Percentiles rank a stretch among this genome's conserved stretches.
These are phyloP conservation scores for Pardalotus punctatus DNA, from an alignment of 2,113 vertebrate genomes.

Conservation along the genomic window DNA sequence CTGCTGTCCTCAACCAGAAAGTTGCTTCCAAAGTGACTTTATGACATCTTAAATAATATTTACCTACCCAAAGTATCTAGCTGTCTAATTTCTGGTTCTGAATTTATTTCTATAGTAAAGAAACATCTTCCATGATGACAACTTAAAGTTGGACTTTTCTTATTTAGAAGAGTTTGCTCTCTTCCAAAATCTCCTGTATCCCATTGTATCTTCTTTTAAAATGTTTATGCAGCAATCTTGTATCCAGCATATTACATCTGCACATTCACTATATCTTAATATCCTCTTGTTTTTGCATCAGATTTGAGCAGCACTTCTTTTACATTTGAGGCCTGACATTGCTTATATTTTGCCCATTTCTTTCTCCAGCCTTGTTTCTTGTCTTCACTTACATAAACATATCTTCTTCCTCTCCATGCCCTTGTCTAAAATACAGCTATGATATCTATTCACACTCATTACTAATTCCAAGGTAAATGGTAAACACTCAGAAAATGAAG, in stretches of 20 bases:
- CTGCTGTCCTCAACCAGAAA: not conserved
- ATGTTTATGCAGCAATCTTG: not conserved
- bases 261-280: not conserved
- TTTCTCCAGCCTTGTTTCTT: not conserved
- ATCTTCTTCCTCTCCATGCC: not conserved
- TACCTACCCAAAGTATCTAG: not conserved
- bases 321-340: not conserved
- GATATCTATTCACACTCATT: not conserved
- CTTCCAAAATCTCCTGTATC: not conserved
- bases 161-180: not conserved
- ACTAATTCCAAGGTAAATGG: not conserved
- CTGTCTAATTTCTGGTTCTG: not conserved
- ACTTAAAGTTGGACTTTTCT: not conserved
- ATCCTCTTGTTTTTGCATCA: not conserved
- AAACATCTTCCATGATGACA: not conserved
- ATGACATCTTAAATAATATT: not conserved
- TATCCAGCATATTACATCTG: not conserved
- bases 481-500: not conserved
- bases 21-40: not conserved
- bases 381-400: not conserved
- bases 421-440: not conserved
- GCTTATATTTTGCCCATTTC: not conserved
- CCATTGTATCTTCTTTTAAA: not conserved
- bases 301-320: not conserved
- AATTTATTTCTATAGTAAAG: not conserved